Evolutionary conservation across 1,140 invertebrate species (phyloP).

Genomic region (Pogonognathellus flavescens): DNA sequence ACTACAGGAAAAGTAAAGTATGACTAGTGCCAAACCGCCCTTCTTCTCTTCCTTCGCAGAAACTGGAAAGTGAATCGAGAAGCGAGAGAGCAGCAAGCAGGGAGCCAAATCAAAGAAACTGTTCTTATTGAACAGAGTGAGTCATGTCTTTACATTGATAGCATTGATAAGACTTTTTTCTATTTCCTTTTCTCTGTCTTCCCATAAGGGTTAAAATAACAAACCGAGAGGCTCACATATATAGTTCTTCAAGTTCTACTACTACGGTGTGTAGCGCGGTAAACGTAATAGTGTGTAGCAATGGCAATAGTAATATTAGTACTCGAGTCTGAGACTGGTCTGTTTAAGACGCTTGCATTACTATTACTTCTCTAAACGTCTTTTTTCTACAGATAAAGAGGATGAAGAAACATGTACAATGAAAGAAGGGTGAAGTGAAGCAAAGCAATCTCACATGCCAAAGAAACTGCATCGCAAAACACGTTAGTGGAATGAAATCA

Average conservation of each 20-base stretch:
- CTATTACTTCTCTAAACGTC: not conserved
- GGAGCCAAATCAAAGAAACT: constrained; percentile 45
- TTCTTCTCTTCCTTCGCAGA: not conserved
- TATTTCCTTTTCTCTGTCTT: not conserved
- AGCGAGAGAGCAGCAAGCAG: not conserved
- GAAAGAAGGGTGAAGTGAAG: not conserved
- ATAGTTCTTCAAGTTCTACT: not conserved
- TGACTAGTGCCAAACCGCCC: constrained; percentile 19
- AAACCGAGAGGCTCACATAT: not conserved
- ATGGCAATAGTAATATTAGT: not conserved
- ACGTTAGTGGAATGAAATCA: constrained; percentile 6
- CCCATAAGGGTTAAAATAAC: not conserved
- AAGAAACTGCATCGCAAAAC: constrained; percentile 40
- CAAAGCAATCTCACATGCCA: constrained; percentile 24
- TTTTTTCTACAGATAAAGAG: not conserved
- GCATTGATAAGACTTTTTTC: constrained; percentile 40
- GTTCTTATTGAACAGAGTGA: constrained; percentile 36
- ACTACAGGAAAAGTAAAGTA: constrained; percentile 10
- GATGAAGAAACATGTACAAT: not conserved
- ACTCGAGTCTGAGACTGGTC: not conserved
- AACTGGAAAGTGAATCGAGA: not conserved
- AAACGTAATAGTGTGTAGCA: no score
- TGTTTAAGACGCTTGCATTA: not conserved
- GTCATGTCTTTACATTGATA: constrained; percentile 17
- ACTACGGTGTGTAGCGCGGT: no score